Evolutionary conservation across 2,888 invertebrate species (phyloP), one percentile per base, ranked within the genome.

Genomic region (Hylaea fasciaria): DNA sequence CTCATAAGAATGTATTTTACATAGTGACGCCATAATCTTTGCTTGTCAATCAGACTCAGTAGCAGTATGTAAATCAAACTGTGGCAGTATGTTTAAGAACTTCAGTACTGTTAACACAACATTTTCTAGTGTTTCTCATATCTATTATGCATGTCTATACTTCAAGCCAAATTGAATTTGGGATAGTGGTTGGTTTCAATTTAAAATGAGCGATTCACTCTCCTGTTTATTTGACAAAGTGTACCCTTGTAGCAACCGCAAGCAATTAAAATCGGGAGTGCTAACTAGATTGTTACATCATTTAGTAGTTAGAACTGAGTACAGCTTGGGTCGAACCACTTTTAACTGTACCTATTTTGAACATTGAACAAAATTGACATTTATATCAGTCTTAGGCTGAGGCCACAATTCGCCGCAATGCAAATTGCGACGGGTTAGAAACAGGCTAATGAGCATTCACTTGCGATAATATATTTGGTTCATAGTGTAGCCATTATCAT

Each of bases 91-190:
- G 10, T 37, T n/a, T 10, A 12, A 2, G 12, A 11, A 1, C 37
- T 37, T 12, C 37, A 37, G 3, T 37, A 37, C 37, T 37, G 37
- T 5, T n/a, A 2, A 37, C 12, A 37, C 37, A n/a, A n/a, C 37
- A 37, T 12, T 12, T 12, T 37, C 4, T 37, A 10, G 11, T 37
- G n/a, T n/a, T 37, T n/a, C 12, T 37, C 11, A 37, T 37, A 37
- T 37, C 0, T 37, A 37, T 12, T n/a, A 32, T 49, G 40, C 41
- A 22, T 13, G 40, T 44, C 45, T 48, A 57, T 53, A 59, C 54
- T 56, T 52, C 46, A 56, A 61, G n/a, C 46, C 57, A 64, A 57
- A 64, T 59, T 47, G 48, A 45, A 53, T 65, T 57, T 28, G 32
- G 45, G 14, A 47, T 64, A 45, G 64, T 52, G 46, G 57, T 47